A percentile compares a stretch with the other conserved stretches of the same genome.
Conservation (phyloP, 2,113 vertebrate species). For the Mirounga angustirostris region DNA sequence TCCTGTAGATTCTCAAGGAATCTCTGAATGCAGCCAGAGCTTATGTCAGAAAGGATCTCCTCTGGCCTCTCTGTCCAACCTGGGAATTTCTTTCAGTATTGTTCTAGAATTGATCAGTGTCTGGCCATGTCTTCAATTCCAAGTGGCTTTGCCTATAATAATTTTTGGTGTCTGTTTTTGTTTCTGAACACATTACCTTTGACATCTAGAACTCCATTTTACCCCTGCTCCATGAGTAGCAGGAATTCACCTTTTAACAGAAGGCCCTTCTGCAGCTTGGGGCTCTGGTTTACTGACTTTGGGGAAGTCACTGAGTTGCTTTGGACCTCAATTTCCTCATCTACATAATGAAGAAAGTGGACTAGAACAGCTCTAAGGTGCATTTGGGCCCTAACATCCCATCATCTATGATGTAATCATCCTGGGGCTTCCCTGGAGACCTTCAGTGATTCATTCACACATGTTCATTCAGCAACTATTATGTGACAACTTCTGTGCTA, state of each 20-base stretch:
- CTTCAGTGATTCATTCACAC: not conserved
- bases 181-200: not conserved
- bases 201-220: not conserved
- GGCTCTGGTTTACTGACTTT: not conserved
- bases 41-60: not conserved
- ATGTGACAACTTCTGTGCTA: not conserved
- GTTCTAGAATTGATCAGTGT: conserved; percentile 10
- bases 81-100: not conserved
- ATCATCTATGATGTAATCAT: not conserved
- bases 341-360: not conserved
- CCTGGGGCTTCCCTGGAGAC: not conserved
- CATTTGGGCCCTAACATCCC: not conserved
- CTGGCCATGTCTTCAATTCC: not conserved
- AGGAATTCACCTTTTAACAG: not conserved
- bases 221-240: not conserved
- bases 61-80: not conserved
- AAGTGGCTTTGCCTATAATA: not conserved
- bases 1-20: not conserved
- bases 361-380: not conserved
- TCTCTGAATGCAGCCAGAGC: not conserved
- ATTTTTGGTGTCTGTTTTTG: not conserved
- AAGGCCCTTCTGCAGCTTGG: not conserved
- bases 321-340: not conserved
- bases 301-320: not conserved
- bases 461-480: not conserved